Base-by-base conservation (phyloP, 2,797 vertebrate genomes). In the Furcifer pardalis region DNA sequence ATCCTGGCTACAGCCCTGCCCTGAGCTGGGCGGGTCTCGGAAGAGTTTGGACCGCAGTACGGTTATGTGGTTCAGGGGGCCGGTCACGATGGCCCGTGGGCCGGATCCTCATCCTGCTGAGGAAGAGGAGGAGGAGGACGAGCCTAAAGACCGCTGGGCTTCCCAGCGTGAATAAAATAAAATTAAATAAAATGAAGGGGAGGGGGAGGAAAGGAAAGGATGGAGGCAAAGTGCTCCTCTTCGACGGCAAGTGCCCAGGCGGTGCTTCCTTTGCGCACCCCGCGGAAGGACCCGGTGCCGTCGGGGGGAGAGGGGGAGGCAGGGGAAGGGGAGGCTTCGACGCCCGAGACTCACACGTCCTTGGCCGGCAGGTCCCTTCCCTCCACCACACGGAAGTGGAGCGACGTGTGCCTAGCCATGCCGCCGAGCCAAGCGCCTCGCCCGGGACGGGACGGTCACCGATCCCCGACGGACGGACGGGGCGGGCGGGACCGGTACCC, bases 311-410 rank as follows among this genome's bases (percentile, higher is more conserved):
- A n/a, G n/a, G n/a, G n/a, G n/a, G n/a, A n/a, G n/a, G n/a, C n/a
- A n/a, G n/a, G n/a, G n/a, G n/a, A n/a, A n/a, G 52, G 4, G 37
- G 27, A 4, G 2, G 13, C 12, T 0, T 0, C n/a, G 30, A 13
- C 21, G 1, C 21, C 35, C 52, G 52, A 5, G 35, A 95, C 97
- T 98, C 93, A 98, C 98, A 98, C 97, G 91, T 98, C 98, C 95
- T 98, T 98, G 89, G 97, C 97, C 8, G 97, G 97, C 90, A 98
- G 97, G 90, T 96, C 97, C 91, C 96, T 96, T 83, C 97, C 98
- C 92, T 98, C 98, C 91, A 98, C 97, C 93, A 98, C 97, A 40
- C 98, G 97, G 90, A 98, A 97, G 93, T 97, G 97, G 77, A 98
- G 95, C 84, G 97, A 97, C 69, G 97, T 97, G 89, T 97, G 98